Evolutionary conservation across 1,140 invertebrate genomes (phyloP).

Genomic region (Sinonovacula constricta): DNA sequence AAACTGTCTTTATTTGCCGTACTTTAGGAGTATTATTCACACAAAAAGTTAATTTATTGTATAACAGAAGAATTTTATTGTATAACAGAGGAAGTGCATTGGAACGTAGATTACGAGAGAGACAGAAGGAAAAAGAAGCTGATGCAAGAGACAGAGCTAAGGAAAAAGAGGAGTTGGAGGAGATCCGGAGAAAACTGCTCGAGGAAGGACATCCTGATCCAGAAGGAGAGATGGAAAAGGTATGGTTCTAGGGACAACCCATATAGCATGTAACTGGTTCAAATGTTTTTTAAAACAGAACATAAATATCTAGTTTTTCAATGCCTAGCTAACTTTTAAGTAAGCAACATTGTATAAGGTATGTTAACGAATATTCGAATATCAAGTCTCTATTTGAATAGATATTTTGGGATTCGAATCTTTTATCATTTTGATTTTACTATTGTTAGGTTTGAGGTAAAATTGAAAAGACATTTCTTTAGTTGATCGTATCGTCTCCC

Average conservation of each 20-base stretch:
- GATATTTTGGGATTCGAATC: too few species aligned
- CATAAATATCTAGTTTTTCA: not conserved
- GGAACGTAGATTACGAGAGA: conserved; percentile 90
- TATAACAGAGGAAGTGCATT: conserved; percentile 89
- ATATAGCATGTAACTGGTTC: too few species aligned
- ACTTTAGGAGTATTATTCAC: too few species aligned
- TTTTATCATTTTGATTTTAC: too few species aligned
- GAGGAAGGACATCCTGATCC: conserved; percentile 90
- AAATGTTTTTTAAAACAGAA: not conserved
- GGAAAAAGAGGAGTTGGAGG: conserved; percentile 95
- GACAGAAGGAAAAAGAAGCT: conserved; percentile 93
- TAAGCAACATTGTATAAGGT: not conserved
- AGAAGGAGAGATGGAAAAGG: conserved; percentile 88
- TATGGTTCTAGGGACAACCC: conserved; percentile 73
- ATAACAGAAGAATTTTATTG: too few species aligned
- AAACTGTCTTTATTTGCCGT: too few species aligned
- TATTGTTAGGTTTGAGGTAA: too few species aligned
- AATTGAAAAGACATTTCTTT: too few species aligned
- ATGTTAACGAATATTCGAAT: too few species aligned
- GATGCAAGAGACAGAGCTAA: conserved; percentile 93
- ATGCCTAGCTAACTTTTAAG: not conserved
- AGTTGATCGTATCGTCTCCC: too few species aligned
- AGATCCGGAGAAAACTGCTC: conserved; percentile 90
- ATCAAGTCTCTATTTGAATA: too few species aligned
- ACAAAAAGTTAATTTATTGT: not conserved